These are phyloP conservation scores for Danio albolineatus DNA, from an alignment of 2,797 vertebrate genomes.

Conservation along the genomic window DNA sequence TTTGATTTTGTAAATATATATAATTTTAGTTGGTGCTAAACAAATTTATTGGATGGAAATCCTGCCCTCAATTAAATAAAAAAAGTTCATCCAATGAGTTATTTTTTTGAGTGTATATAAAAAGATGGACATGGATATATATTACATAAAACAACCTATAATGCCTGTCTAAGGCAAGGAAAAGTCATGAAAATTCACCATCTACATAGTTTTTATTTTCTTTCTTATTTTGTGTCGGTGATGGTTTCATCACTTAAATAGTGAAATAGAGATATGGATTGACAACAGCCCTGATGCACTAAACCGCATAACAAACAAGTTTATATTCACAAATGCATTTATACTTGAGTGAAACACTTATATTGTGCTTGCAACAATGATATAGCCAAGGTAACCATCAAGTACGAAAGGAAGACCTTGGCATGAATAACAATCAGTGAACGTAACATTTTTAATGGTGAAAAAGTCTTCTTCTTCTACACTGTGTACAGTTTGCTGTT, in stretches of 20 bases:
- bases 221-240: background rate
- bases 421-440: background rate
- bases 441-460: background rate
- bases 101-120: too few relatives aligned
- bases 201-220: background rate
- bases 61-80: too few relatives aligned
- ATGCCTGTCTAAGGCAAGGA: too few relatives aligned
- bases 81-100: too few relatives aligned
- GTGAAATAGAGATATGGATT: background rate
- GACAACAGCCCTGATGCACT: background rate
- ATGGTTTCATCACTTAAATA: background rate
- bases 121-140: too few relatives aligned
- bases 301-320: background rate
- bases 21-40: too few relatives aligned
- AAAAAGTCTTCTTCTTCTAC: too few relatives aligned
- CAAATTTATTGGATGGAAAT: too few relatives aligned
- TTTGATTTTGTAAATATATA: too few relatives aligned
- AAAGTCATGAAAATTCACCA: too few relatives aligned
- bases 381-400: background rate
- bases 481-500: too few relatives aligned
- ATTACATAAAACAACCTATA: too few relatives aligned
- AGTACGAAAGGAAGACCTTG: constrained; percentile 13
- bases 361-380: constrained; percentile 21
- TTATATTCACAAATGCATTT: background rate
- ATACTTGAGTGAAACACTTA: background rate